A percentile compares a stretch with the other conserved stretches of the same genome.
Conservation (phyloP, 2,888 invertebrate species). For the Agonopterix subpropinquella region DNA sequence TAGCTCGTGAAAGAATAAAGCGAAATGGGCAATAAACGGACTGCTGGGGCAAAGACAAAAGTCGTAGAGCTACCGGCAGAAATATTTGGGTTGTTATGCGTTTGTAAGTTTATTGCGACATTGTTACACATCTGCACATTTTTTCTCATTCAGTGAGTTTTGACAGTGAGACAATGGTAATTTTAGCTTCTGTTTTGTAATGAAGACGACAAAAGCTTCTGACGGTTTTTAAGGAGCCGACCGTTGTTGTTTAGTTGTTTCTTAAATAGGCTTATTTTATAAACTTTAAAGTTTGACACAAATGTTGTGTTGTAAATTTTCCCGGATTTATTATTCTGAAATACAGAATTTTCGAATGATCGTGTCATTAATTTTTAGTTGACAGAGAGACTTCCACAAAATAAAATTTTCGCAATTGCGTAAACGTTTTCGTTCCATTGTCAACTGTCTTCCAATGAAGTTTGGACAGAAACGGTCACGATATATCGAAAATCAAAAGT, state of each 20-base stretch:
- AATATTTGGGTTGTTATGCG: conserved; percentile 60
- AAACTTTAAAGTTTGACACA: conserved; percentile 17
- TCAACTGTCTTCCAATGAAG: no score
- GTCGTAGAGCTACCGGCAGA: conserved; percentile 53
- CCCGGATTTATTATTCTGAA: no score
- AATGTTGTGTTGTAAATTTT: no score
- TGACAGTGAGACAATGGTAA: conserved; percentile 58
- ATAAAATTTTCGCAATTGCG: no score
- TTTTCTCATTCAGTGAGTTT: conserved; percentile 55
- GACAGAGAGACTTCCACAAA: no score
- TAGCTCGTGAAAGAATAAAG: conserved; percentile 59
- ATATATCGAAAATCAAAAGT: no score
- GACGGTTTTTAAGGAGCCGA: conserved; percentile 24
- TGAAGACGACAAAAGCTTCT: conserved; percentile 35
- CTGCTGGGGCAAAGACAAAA: conserved; percentile 54
- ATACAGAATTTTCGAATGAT: no score
- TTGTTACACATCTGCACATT: conserved; percentile 52
- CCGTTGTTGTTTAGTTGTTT: conserved; percentile 1
- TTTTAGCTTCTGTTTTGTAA: conserved; percentile 61
- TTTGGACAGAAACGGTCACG: no score
- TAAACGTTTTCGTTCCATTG: no score
- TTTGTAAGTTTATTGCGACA: conserved; percentile 60
- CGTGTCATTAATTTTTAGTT: no score
- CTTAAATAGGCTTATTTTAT: conserved; percentile 19
- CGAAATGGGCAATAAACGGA: conserved; percentile 63